phyloP scores from a whole-genome alignment of 1,140 invertebrate genomes.

The Neodiprion lecontei region DNA sequence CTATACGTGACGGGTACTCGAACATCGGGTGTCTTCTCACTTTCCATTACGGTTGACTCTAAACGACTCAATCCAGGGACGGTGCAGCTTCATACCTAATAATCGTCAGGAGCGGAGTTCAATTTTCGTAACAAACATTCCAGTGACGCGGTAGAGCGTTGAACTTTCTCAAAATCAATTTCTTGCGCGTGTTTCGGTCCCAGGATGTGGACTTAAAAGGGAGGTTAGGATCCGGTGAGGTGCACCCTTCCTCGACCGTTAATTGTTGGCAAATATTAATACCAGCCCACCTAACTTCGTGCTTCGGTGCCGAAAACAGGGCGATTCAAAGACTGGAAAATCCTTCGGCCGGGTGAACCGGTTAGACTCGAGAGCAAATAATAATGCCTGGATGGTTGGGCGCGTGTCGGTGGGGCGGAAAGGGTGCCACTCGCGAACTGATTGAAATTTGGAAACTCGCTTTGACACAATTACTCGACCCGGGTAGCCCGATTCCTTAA shows the following conservation, averaged over 20 bases:
- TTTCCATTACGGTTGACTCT: no score
- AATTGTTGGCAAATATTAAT: constrained; percentile 65
- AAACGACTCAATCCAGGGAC: no score
- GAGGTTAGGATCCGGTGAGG: constrained; percentile 23
- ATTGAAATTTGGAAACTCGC: constrained; percentile 62
- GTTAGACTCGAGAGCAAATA: constrained; percentile 62
- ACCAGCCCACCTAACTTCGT: constrained; percentile 37
- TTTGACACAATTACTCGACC: constrained; percentile 60
- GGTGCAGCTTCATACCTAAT: no score
- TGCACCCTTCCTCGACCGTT: constrained; percentile 38
- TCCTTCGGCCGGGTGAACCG: constrained; percentile 47
- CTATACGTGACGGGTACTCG: no score
- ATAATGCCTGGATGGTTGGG: constrained; percentile 62
- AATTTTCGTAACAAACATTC: no score
- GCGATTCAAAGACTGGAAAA: constrained; percentile 46
- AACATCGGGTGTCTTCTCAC: no score
- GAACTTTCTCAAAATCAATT: constrained; percentile 29
- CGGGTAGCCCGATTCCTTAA: constrained; percentile 12
- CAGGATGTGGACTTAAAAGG: constrained; percentile 53
- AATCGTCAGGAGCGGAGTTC: no score
- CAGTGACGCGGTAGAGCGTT: no score
- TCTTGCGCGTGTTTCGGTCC: constrained; percentile 50
- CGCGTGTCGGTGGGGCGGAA: constrained; percentile 33
- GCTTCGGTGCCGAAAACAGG: constrained; percentile 23
- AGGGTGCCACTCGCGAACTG: constrained; percentile 39